Evolutionary conservation across 2,888 invertebrate species (phyloP), one percentile per base, ranked within the genome.

Genomic region (Amaurobius ferox): DNA sequence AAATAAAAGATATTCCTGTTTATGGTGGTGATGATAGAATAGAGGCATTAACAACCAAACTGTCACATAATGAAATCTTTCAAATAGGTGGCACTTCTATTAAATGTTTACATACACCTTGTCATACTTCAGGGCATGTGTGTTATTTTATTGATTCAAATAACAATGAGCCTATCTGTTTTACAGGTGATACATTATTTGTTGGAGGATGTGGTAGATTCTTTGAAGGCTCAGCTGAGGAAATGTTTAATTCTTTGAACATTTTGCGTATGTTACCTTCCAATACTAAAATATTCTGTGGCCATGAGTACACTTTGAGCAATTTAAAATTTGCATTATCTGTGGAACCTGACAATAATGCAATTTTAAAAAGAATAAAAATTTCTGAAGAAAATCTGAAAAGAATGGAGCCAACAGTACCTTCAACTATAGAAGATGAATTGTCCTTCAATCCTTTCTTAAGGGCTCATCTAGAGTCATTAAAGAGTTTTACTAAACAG

Each of bases 201-300:
- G 93, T 97, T 83, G 98, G 94, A 72, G 99, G 99, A 0, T 99
- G 99, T 92, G 99, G 99, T 0, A 93, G 96, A 90, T 99, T 99
- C 92, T 99, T 99, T 91, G 99, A 99, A 93, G 99, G 99, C 61
- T 97, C 95, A 1, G 94, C 98, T 3, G 94, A 95, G n/a, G 95
- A 99, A 92, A 99, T 99, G 99, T 95, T 97, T 90, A 91, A 92
- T 29, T 97, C 98, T 0, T 93, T 99, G 39, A 93, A 94, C 68
- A 94, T 95, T 88, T 92, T 99, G 19, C 94, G 95, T 11, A 91
- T 90, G 1, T 93, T 99, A 30, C 97, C 98, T 0, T 94, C 95
- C 88, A 92, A 94, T 23, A 98, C 99, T 0, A 85, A 70, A 70
- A 98, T 99, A 0, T 99, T 95, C 91, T 99, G 98, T 91, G 99